phyloP scores from a whole-genome alignment of 2,888 invertebrate species.

The Mechanitis mazaeus region DNA sequence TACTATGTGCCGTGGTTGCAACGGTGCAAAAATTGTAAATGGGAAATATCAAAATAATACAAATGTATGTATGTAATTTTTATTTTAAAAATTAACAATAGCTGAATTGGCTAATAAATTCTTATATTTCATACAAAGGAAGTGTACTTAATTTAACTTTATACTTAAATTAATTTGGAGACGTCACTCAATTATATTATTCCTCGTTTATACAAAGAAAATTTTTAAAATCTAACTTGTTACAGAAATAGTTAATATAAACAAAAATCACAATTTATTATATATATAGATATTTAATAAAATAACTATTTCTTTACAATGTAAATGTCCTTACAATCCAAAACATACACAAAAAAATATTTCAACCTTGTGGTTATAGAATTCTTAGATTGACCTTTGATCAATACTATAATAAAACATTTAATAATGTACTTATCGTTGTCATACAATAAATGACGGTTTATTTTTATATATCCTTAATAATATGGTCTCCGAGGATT shows the following conservation, averaged over 20 bases:
- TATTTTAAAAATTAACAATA: conserved; percentile 25
- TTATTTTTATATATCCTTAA: conserved; percentile 50
- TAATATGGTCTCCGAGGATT: conserved; percentile 92
- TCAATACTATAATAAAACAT: conserved; percentile 6
- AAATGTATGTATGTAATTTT: conserved; percentile 6
- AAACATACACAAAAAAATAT: too few relatives aligned
- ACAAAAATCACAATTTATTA: too few relatives aligned
- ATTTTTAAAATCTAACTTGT: too few relatives aligned
- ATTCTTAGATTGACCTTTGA: not conserved
- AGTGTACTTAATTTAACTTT: conserved; percentile 11
- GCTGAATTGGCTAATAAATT: conserved; percentile 15
- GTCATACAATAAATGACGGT: not conserved
- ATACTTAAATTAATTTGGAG: conserved; percentile 14
- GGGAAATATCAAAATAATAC: conserved; percentile 9
- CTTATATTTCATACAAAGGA: conserved; percentile 23
- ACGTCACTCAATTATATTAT: too few relatives aligned
- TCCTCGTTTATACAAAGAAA: too few relatives aligned
- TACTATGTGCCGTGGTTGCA: too few relatives aligned
- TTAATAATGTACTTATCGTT: conserved; percentile 7
- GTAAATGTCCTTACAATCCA: too few relatives aligned
- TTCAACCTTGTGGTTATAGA: too few relatives aligned
- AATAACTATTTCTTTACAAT: too few relatives aligned
- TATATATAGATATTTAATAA: too few relatives aligned
- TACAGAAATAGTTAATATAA: too few relatives aligned
- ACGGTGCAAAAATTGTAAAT: too few relatives aligned